phyloP scores from a whole-genome alignment of 2,888 invertebrate genomes.

The Habrosyne pyritoides region DNA sequence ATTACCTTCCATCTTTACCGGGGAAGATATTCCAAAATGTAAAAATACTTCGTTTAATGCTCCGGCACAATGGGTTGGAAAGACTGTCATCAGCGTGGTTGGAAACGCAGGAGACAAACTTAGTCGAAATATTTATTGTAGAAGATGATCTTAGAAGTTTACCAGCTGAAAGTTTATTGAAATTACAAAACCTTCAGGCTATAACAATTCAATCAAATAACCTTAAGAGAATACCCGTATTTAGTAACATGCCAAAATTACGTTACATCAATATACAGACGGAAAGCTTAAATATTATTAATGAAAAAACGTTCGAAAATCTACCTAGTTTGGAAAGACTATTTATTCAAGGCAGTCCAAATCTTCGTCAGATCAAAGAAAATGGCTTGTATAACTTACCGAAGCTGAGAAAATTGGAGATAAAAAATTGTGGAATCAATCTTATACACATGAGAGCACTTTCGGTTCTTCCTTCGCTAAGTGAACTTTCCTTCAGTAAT shows the following conservation, averaged over 20 bases:
- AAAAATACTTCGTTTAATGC: slow-evolving; percentile 90
- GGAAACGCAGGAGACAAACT: slow-evolving; percentile 88
- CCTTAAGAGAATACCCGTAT: slow-evolving; percentile 89
- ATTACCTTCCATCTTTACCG: slow-evolving; percentile 92
- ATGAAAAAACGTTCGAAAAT: slow-evolving; percentile 87
- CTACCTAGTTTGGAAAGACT: slow-evolving; percentile 89
- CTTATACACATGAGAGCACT: slow-evolving; percentile 91
- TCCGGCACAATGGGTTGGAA: slow-evolving; percentile 92
- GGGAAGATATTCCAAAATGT: slow-evolving; percentile 91
- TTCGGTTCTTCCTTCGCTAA: slow-evolving; percentile 87
- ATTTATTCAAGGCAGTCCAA: slow-evolving; percentile 87
- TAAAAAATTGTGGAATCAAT: slow-evolving; percentile 89
- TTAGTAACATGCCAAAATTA: slow-evolving; percentile 87
- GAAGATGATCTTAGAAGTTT: slow-evolving; percentile 91
- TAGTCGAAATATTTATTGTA: slow-evolving; percentile 93
- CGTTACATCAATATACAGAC: slow-evolving; percentile 90
- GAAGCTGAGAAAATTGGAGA: slow-evolving; percentile 87
- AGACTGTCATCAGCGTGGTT: slow-evolving; percentile 92
- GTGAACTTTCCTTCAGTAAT: slow-evolving; percentile 87
- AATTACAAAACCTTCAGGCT: slow-evolving; percentile 90
- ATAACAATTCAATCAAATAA: slow-evolving; percentile 91
- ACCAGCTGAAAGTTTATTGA: slow-evolving; percentile 90
- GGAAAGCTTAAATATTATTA: slow-evolving; percentile 85
- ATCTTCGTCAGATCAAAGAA: slow-evolving; percentile 87
- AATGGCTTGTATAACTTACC: slow-evolving; percentile 88